Evolutionary conservation across 2,797 vertebrate genomes (phyloP).

Genomic region (Etheostoma nigrum): DNA sequence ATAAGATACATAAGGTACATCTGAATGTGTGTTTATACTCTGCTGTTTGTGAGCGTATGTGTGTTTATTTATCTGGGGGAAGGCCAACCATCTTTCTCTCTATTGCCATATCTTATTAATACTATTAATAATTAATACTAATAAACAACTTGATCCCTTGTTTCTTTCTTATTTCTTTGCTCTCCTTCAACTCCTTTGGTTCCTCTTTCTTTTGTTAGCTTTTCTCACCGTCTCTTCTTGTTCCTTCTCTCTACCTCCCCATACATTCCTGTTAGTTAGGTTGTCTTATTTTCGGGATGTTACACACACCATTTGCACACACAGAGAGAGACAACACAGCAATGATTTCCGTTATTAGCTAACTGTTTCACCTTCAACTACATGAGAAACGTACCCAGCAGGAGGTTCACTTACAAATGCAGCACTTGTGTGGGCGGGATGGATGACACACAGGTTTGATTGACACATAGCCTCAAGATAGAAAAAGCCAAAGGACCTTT

Average conservation of each 20-base stretch:
- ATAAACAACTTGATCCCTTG: not conserved
- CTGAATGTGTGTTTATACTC: conserved; percentile 11
- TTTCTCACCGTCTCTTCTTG: conserved; percentile 1
- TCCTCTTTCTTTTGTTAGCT: not conserved
- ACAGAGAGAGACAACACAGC: not conserved
- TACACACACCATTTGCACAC: not conserved
- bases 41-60: not conserved
- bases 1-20: conserved; percentile 28
- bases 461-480: conserved; percentile 58
- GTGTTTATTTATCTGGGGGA: conserved; percentile 13
- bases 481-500: conserved; percentile 31
- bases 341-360: conserved; percentile 11
- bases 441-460: conserved; percentile 48
- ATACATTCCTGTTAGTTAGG: not conserved
- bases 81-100: not conserved
- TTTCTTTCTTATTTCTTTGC: not conserved
- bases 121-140: too few species aligned
- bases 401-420: conserved; percentile 19
- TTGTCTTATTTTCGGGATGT: not conserved
- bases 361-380: conserved; percentile 26
- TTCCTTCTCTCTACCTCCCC: not conserved
- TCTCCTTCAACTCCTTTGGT: conserved; percentile 9
- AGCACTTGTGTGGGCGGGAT: conserved; percentile 33
- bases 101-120: conserved; percentile 4
- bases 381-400: conserved; percentile 12